These are phyloP conservation scores for Bufo gargarizans DNA, from an alignment of 2,113 vertebrate species.

Conservation along the genomic window DNA sequence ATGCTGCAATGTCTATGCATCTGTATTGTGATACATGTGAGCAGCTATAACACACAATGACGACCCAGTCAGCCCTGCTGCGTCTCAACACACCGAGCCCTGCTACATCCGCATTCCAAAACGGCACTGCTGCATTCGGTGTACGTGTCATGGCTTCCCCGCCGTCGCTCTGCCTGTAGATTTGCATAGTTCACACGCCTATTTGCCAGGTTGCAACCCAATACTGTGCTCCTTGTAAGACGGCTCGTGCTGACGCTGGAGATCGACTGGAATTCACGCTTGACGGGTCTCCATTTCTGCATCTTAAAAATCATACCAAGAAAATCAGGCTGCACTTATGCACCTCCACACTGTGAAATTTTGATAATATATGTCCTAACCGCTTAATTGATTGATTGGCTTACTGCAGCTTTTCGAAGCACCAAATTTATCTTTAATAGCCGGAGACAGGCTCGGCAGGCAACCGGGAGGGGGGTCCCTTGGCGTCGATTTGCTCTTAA, in stretches of 20 bases:
- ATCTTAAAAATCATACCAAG: slow-evolving; percentile 72
- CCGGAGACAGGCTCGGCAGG: slow-evolving; percentile 82
- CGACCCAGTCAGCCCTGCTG: neutral
- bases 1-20: neutral
- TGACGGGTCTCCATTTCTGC: slow-evolving; percentile 64
- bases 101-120: slow-evolving; percentile 1
- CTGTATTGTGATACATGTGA: neutral
- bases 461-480: slow-evolving; percentile 85
- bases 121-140: neutral
- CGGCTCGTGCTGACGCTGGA: slow-evolving; percentile 63
- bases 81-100: neutral
- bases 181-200: slow-evolving; percentile 32
- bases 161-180: neutral
- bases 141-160: neutral
- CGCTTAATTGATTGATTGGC: slow-evolving; percentile 91
- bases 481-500: slow-evolving; percentile 98
- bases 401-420: slow-evolving; percentile 83
- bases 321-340: slow-evolving; percentile 74
- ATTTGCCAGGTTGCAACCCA: slow-evolving; percentile 51
- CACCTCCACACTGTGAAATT: slow-evolving; percentile 78
- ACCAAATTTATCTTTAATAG: slow-evolving; percentile 92
- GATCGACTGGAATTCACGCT: slow-evolving; percentile 64
- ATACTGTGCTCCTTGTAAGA: slow-evolving; percentile 64
- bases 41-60: neutral
- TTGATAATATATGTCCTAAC: slow-evolving; percentile 85